Conservation (phyloP, 2,888 invertebrate species). For the Melinaea marsaeus region DNA sequence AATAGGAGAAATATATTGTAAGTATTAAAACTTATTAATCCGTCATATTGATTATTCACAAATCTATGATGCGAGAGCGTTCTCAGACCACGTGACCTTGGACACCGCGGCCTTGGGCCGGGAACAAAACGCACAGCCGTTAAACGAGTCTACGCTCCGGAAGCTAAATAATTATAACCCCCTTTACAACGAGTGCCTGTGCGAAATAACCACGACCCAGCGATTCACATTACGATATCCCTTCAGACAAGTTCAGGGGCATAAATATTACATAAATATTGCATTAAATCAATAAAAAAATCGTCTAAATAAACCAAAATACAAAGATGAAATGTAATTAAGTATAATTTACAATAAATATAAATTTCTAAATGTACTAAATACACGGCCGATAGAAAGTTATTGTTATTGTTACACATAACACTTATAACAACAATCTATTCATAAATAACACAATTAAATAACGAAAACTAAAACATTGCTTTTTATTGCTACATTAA, state of each 20-base stretch:
- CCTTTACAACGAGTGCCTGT: constrained; percentile 9
- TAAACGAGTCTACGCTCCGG: constrained; percentile 46
- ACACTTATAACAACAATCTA: not conserved
- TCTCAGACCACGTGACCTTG: constrained; percentile 37
- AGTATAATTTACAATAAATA: too few relatives aligned
- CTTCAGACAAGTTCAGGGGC: not conserved
- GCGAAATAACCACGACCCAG: constrained; percentile 12
- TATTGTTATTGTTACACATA: not conserved
- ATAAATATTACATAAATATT: too few relatives aligned
- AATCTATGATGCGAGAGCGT: not conserved
- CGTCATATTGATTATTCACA: too few relatives aligned
- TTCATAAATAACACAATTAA: not conserved
- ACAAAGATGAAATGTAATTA: too few relatives aligned
- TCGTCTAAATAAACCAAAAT: too few relatives aligned
- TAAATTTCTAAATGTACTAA: too few relatives aligned
- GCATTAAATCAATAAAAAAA: too few relatives aligned
- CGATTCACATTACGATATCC: constrained; percentile 8
- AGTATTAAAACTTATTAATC: too few relatives aligned
- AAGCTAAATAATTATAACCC: constrained; percentile 36
- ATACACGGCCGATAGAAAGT: too few relatives aligned
- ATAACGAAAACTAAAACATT: constrained; percentile 1
- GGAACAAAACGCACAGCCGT: constrained; percentile 38
- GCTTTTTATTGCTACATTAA: constrained; percentile 1
- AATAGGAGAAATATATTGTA: too few relatives aligned
- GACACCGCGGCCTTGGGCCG: constrained; percentile 35